These are phyloP conservation scores for Darevskia mixta DNA, from an alignment of 2,797 vertebrate genomes.

Conservation along the genomic window DNA sequence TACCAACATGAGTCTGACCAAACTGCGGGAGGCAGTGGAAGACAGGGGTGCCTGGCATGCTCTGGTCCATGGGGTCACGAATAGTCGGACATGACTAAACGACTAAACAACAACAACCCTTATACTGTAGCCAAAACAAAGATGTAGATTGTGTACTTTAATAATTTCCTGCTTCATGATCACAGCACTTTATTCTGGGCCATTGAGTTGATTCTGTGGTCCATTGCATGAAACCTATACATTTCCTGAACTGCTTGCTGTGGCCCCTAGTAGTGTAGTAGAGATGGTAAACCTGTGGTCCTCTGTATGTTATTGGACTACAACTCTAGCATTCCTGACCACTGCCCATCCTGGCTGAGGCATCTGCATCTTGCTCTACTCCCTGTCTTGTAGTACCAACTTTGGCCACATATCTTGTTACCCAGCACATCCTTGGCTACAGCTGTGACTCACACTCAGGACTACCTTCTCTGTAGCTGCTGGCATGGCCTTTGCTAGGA, in stretches of 20 bases:
- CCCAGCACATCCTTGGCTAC: neutral
- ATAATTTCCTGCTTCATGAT: neutral
- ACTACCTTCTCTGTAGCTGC: neutral
- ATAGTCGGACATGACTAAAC: too few species aligned
- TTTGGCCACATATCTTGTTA: neutral
- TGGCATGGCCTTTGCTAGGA: neutral
- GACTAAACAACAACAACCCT: neutral
- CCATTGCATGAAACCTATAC: neutral
- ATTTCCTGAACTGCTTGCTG: neutral
- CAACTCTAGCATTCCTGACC: too few species aligned
- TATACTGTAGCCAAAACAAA: neutral
- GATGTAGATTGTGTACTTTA: neutral
- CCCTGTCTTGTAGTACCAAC: neutral
- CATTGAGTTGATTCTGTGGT: neutral
- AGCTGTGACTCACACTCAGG: neutral
- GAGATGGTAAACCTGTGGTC: too few species aligned
- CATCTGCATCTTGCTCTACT: neutral
- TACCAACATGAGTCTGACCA: too few species aligned
- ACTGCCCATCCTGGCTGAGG: too few species aligned
- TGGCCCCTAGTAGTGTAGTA: neutral
- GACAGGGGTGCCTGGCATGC: too few species aligned
- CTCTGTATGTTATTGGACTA: too few species aligned
- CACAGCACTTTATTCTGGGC: neutral
- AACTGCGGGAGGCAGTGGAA: too few species aligned
- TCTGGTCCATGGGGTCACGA: too few species aligned